phyloP scores from a whole-genome alignment of 2,888 invertebrate species.

The Lottia scabra region DNA sequence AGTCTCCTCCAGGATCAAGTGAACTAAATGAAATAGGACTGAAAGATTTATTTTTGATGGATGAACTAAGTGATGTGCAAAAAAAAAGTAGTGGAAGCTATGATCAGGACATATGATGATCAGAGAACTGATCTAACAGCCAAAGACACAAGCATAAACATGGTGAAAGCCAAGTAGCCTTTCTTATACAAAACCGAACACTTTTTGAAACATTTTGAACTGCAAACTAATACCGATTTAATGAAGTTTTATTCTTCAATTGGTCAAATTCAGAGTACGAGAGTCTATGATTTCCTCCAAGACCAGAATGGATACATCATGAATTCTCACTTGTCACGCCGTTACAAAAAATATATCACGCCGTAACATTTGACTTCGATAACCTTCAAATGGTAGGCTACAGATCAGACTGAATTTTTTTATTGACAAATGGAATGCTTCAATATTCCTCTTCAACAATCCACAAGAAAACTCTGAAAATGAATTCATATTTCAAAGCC shows the following conservation, averaged over 20 bases:
- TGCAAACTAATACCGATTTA: not conserved
- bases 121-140: not conserved
- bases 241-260: not conserved
- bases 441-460: too few relatives aligned
- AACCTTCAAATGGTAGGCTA: not conserved
- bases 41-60: not conserved
- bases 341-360: too few relatives aligned
- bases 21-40: not conserved
- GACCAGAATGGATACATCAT: not conserved
- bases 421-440: too few relatives aligned
- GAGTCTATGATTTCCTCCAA: not conserved
- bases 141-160: not conserved
- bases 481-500: too few relatives aligned
- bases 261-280: not conserved
- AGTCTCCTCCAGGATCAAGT: not conserved
- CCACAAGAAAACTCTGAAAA: too few relatives aligned
- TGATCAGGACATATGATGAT: not conserved
- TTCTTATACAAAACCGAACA: not conserved
- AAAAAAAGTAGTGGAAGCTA: not conserved
- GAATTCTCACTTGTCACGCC: too few relatives aligned
- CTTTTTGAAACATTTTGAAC: conserved; percentile 1
- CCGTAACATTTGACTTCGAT: too few relatives aligned
- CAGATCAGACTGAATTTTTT: too few relatives aligned
- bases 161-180: conserved; percentile 1
- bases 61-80: not conserved